Base-by-base conservation (phyloP, 2,888 invertebrate species). In the Tetanocera ferruginea region DNA sequence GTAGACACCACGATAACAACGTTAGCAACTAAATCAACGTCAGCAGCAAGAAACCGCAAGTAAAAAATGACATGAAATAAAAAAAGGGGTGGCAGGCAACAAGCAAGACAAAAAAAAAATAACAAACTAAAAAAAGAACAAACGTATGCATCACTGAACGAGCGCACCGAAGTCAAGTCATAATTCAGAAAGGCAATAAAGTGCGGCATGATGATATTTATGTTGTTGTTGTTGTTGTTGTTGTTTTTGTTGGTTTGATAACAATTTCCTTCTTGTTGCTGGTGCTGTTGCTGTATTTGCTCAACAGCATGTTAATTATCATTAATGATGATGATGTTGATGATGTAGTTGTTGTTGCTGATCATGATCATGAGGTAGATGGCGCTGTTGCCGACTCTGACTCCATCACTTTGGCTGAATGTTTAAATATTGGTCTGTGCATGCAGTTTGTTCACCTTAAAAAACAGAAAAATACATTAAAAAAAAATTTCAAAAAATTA, bases 361-460 rank as follows among this genome's bases (percentile, higher is more conserved):
- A 67, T 23, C 43, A 43, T 25, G 49, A 67, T 49, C 43, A 71
- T 55, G 52, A 34, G 8, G 72, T 37, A 23, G 72, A 57, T 31
- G 72, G 9, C n/a, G 57, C 31, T 17, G 55, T 17, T 19, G 57
- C 23, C 23, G 37, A 6, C 25, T 5, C 37, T 19, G 72, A 60
- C 37, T 31, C 19, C 57, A 34, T 19, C 11, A 51, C 34, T 14
- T 11, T 34, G 60, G 34, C n/a, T n/a, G n/a, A n/a, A n/a, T n/a
- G n/a, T n/a, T n/a, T 37, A 34, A 11, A n/a, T 57, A 23, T 23
- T 72, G 23, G 43, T 57, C 28, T 72, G n/a, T 60, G 19, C 19
- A 25, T 60, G 25, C 25, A 72, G 72, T 72, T 72, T 72, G 72
- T 72, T 72, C 72, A 72, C 72, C 72, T 72, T 72, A 31, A 60